Conservation (phyloP, 1,140 invertebrate species). For the Teleogryllus occipitalis region DNA sequence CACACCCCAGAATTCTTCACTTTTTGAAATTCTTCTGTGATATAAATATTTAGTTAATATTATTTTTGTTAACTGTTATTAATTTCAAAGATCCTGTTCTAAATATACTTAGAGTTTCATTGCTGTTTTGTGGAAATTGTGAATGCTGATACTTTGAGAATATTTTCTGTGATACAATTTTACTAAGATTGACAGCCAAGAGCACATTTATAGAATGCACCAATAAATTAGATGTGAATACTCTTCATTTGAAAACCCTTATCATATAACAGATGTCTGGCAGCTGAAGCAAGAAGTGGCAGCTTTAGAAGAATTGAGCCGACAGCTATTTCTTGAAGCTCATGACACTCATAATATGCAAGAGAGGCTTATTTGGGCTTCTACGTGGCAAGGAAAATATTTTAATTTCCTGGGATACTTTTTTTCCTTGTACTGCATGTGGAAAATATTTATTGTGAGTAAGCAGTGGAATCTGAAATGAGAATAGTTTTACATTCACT, state of each 20-base stretch:
- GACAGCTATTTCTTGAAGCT: slow-evolving; percentile 92
- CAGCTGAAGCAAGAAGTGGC: slow-evolving; percentile 79
- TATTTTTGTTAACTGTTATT: no score
- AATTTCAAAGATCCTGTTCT: no score
- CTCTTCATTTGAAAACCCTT: neutral
- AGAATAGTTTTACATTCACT: slow-evolving; percentile 10
- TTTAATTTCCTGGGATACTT: slow-evolving; percentile 99
- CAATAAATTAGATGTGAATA: no score
- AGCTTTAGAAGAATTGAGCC: slow-evolving; percentile 81
- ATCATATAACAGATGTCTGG: slow-evolving; percentile 54
- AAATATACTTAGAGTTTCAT: no score
- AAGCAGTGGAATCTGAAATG: neutral
- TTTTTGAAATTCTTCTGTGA: no score
- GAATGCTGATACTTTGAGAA: no score
- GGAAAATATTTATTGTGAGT: slow-evolving; percentile 98
- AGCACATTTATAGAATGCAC: no score
- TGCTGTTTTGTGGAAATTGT: no score
- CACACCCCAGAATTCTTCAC: no score
- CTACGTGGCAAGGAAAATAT: slow-evolving; percentile 96
- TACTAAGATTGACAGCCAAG: no score
- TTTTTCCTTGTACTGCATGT: slow-evolving; percentile 96
- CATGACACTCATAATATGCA: slow-evolving; percentile 91
- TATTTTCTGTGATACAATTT: no score
- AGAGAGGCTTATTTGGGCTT: slow-evolving; percentile 89
- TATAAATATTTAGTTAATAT: no score